phyloP scores from a whole-genome alignment of 2,113 vertebrate genomes.

The Chauna torquata region DNA sequence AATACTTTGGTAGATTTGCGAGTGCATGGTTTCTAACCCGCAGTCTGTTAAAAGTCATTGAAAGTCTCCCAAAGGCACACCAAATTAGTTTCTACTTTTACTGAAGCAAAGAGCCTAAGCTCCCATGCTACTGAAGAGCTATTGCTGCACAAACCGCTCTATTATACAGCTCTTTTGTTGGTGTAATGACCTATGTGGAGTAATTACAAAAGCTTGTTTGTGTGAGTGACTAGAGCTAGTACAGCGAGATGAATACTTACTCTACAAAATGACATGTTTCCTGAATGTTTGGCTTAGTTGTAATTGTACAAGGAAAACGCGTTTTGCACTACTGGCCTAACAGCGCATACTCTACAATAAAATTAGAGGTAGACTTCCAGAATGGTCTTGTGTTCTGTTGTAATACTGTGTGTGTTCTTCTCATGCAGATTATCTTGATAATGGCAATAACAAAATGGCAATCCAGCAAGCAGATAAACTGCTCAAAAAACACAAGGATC shows the following conservation, averaged over 20 bases:
- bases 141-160: slow-evolving; percentile 28
- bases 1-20: neutral
- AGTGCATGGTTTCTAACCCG: neutral
- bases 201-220: slow-evolving; percentile 62
- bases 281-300: neutral
- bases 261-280: neutral
- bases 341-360: neutral
- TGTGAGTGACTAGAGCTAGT: slow-evolving; percentile 17
- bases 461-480: slow-evolving; percentile 98
- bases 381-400: neutral
- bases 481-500: slow-evolving; percentile 97
- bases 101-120: neutral
- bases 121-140: neutral
- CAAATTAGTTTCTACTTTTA: neutral
- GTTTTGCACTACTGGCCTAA: neutral
- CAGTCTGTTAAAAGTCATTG: neutral
- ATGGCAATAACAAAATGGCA: slow-evolving; percentile 99
- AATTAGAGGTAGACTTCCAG: neutral
- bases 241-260: neutral
- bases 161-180: slow-evolving; percentile 37
- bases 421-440: slow-evolving; percentile 94
- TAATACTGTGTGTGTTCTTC: neutral
- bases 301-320: neutral
- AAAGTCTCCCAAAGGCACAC: neutral
- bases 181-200: slow-evolving; percentile 9